A percentile compares a stretch with the other conserved stretches of the same genome.
Conservation (phyloP, 2,113 vertebrate genomes). For the Nycticebus coucang region DNA sequence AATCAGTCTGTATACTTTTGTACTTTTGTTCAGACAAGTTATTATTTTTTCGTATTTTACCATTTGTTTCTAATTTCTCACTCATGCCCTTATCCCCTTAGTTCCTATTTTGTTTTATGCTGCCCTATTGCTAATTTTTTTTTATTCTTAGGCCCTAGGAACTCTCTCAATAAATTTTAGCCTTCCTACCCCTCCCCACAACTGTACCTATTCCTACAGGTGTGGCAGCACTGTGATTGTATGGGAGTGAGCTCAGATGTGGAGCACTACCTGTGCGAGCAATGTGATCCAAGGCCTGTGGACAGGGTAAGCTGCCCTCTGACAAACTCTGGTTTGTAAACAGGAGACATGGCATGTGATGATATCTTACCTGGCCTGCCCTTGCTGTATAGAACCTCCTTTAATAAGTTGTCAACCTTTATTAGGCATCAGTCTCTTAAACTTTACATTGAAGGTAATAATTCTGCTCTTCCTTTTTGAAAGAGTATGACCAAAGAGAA, state of each 20-base stretch:
- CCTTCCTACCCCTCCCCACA: fast-evolving
- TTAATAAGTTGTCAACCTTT: background rate
- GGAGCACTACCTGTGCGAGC: slow-evolving; percentile 98
- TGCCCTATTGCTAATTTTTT: background rate
- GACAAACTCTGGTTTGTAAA: background rate
- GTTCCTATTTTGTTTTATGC: background rate
- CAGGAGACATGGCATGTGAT: background rate
- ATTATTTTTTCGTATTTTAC: background rate
- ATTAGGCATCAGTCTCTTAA: background rate
- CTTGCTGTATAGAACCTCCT: background rate
- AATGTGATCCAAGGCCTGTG: slow-evolving; percentile 94
- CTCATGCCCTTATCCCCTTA: background rate
- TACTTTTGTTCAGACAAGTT: background rate
- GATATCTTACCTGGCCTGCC: background rate
- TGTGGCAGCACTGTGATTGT: slow-evolving; percentile 99
- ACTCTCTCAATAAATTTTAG: background rate
- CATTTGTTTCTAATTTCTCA: background rate
- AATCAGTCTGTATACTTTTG: background rate
- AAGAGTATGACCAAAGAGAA: background rate
- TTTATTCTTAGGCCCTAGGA: background rate
- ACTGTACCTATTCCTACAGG: slow-evolving; percentile 82
- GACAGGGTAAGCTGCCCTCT: slow-evolving; percentile 88
- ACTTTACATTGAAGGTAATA: background rate
- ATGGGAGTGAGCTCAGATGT: slow-evolving; percentile 96
- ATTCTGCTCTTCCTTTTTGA: background rate